Base-by-base conservation (phyloP, 2,113 vertebrate species). In the Panthera uncia region DNA sequence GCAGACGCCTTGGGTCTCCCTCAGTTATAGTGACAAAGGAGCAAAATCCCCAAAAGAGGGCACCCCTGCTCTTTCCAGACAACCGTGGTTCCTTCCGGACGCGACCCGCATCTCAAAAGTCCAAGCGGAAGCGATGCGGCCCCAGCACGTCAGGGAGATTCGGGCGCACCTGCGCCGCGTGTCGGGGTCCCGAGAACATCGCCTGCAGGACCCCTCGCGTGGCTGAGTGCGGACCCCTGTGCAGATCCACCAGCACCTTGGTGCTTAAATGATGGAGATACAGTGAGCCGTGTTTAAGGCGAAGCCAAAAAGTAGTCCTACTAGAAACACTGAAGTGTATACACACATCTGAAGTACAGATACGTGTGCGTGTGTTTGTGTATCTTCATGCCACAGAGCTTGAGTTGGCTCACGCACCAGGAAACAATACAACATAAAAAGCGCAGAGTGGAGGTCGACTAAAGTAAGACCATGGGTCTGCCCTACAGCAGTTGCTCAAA, bases 31-130 rank as follows among this genome's bases (percentile, higher is more conserved):
- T 29, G 19, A 3, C 29, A 2, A 13, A 88, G 55, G 25, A 89
- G 38, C 65, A 5, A 21, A 23, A 3, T 9, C 14, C 21, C 95
- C 96, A 85, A 15, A 6, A 98, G 98, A 85, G 97, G 95, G 97
- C 68, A 27, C 71, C 38, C 1, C 86, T 29, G 48, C 66, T 65
- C 89, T 68, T 41, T 19, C 25, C 29, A 4, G 31, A 63, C 0
- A 4, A 8, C 36, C 1, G 12, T 7, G 29, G 52, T 5, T 79
- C 83, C 74, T 78, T 21, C 52, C 18, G 2, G 16, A 14, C 0
- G 4, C 0, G 27, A n/a, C 16, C 0, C 68, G 3, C 6, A 0
- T 41, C 18, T 50, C 29, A 4, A 0, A n/a, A n/a, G 10, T 33
- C 38, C 12, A 76, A 45, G 21, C 36, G 6, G 52, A 23, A 0